phyloP scores from a whole-genome alignment of 2,797 vertebrate species.

The Fringilla coelebs region DNA sequence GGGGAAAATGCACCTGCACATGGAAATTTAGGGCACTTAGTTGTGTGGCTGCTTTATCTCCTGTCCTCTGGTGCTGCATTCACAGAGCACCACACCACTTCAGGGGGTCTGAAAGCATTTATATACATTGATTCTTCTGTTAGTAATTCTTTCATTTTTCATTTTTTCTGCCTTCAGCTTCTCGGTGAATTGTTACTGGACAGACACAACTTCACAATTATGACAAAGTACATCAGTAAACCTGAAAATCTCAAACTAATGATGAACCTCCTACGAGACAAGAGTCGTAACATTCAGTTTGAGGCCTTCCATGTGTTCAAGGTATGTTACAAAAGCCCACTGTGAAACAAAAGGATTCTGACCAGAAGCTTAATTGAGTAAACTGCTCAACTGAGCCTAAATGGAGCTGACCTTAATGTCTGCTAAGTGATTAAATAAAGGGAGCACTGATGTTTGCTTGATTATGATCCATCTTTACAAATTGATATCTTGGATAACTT shows the following conservation, averaged over 20 bases:
- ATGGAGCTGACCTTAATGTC: not conserved
- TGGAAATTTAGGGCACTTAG: not conserved
- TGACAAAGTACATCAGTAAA: slow-evolving; percentile 88
- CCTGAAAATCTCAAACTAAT: slow-evolving; percentile 87
- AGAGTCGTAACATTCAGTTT: slow-evolving; percentile 87
- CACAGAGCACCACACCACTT: not conserved
- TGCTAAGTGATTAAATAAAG: not conserved
- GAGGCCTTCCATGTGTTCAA: slow-evolving; percentile 88
- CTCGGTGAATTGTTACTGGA: slow-evolving; percentile 84
- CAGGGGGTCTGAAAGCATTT: not conserved
- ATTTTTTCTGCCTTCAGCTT: slow-evolving; percentile 66
- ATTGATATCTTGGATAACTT: not conserved
- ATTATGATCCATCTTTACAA: not conserved
- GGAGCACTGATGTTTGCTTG: not conserved
- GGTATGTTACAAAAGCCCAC: slow-evolving; percentile 50
- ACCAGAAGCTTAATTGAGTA: not conserved
- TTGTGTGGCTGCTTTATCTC: not conserved
- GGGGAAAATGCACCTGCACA: not conserved
- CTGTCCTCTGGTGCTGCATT: not conserved
- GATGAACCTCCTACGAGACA: slow-evolving; percentile 87
- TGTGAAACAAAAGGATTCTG: not conserved
- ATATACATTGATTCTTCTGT: not conserved
- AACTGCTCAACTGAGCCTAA: not conserved
- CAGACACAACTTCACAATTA: slow-evolving; percentile 86
- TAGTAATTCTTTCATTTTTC: not conserved